These are phyloP conservation scores for Thaleichthys pacificus DNA, from an alignment of 2,797 vertebrate genomes.

Conservation along the genomic window DNA sequence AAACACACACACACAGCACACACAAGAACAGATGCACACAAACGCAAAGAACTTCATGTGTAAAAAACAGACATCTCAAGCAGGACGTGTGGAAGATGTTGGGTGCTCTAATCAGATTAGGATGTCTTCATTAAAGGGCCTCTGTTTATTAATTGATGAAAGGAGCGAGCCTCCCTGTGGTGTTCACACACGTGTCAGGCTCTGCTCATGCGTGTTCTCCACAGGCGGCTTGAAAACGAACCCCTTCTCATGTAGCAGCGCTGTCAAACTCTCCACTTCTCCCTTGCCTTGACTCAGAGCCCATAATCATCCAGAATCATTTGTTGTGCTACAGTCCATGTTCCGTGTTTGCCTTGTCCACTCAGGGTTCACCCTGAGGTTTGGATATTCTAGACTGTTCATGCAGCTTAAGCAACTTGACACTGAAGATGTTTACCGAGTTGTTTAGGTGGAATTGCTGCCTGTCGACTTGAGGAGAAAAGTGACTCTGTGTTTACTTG, in stretches of 20 bases:
- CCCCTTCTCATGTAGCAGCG: too few relatives aligned
- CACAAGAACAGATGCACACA: neutral
- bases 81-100: neutral
- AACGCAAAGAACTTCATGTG: neutral
- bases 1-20: neutral
- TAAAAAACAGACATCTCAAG: neutral
- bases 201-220: neutral
- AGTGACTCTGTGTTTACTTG: slow-evolving; percentile 22
- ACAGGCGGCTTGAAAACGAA: neutral
- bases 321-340: too few relatives aligned
- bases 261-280: too few relatives aligned
- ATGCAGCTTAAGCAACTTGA: neutral
- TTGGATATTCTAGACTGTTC: neutral
- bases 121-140: slow-evolving; percentile 1
- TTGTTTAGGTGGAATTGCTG: neutral
- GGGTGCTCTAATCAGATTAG: neutral
- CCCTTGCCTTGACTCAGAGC: too few relatives aligned
- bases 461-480: neutral
- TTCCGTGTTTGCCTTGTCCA: too few relatives aligned
- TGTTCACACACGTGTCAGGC: neutral
- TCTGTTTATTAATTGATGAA: slow-evolving; percentile 12
- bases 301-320: too few relatives aligned
- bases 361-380: too few relatives aligned
- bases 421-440: neutral
- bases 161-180: neutral